Percentiles rank a stretch among this genome's conserved stretches.
phyloP scores from a whole-genome alignment of 2,113 vertebrate species.

The Odontesthes bonariensis region DNA sequence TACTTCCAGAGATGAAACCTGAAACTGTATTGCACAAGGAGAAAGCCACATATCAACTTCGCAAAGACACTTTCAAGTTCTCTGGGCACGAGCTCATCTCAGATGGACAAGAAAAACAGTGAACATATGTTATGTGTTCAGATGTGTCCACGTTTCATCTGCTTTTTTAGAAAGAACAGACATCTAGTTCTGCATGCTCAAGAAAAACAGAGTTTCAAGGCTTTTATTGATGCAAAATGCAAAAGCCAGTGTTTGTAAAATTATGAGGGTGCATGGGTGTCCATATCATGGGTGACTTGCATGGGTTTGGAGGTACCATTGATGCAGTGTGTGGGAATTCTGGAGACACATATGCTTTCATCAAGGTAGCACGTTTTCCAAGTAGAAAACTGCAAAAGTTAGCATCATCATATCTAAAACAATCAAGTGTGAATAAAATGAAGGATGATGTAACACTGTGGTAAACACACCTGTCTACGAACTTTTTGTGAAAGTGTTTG shows the following conservation, averaged over 20 bases:
- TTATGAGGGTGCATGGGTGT: neutral
- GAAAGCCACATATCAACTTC: neutral
- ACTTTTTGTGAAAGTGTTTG: neutral
- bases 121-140: neutral
- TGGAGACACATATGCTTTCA: neutral
- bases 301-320: neutral
- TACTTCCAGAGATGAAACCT: neutral
- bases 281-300: neutral
- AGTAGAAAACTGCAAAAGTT: neutral
- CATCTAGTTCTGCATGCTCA: neutral
- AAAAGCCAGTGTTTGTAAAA: neutral
- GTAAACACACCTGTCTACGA: neutral
- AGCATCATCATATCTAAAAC: neutral
- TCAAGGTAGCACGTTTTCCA: neutral
- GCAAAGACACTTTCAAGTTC: neutral
- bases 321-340: neutral
- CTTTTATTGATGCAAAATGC: neutral
- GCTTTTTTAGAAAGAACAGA: neutral
- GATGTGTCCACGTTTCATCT: neutral
- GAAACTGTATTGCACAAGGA: neutral
- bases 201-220: neutral
- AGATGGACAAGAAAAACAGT: neutral
- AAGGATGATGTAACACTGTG: neutral
- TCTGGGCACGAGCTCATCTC: neutral
- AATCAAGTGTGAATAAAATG: neutral